Base-by-base conservation (phyloP, 1,140 invertebrate genomes). In the Anthonomus grandis region DNA sequence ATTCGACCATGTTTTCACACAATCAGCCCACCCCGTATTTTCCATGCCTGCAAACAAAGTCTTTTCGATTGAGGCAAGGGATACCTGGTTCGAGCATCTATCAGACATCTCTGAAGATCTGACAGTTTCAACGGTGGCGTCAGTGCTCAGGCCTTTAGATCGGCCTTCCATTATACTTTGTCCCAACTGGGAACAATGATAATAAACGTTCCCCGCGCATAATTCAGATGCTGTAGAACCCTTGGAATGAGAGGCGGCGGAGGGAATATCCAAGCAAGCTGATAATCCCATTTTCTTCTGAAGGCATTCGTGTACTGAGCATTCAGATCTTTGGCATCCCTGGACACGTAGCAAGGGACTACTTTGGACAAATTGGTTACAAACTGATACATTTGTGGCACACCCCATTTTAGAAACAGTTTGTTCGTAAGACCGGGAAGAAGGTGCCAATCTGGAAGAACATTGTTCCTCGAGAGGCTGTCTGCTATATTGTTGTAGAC, bases 221-320 rank as follows among this genome's bases (percentile, higher is more conserved):
- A 6, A 31, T 31, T 31, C n/a, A 65, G 67, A 4, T 62, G 39
- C 12, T 52, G 52, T 19, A 66, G 21, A 1, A 60, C 63, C 57
- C 70, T n/a, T n/a, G n/a, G n/a, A n/a, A n/a, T n/a, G n/a, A n/a
- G n/a, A n/a, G n/a, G n/a, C n/a, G n/a, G n/a, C 36, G 9, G 18
- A 39, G 25, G 41, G 41, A 18, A 39, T 4, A 50, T 39, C 48
- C 48, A 50, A 19, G 48, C 48, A 6, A 50, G 27, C 4, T 13
- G 4, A 13, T 38, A 39, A 12, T 3, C 15, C 51, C 51, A 50
- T 2, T 4, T 18, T 18, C 51, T 44, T 22, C 51, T 53, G 51
- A 53, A 53, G 2, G 51, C 44, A 34, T 53, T 53, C 17, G 23
- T 47, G 41, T 48, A 53, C 23, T 12, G 18, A 15, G 51, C 22